A percentile compares a stretch with the other conserved stretches of the same genome.
These are phyloP conservation scores for Sphecodes monilicornis DNA, from an alignment of 2,888 invertebrate genomes.

Conservation along the genomic window DNA sequence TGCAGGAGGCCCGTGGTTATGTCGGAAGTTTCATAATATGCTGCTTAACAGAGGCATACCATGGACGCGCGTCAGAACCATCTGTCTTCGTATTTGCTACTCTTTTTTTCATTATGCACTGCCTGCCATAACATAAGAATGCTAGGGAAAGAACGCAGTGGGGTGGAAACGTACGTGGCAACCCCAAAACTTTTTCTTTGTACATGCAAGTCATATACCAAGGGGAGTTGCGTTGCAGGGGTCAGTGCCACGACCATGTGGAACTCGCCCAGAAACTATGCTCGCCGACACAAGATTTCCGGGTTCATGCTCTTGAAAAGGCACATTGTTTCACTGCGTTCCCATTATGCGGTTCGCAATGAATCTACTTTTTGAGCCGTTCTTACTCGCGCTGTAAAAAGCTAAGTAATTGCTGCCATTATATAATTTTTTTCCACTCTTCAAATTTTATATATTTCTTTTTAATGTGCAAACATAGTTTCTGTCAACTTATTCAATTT, in stretches of 20 bases:
- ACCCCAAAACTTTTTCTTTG: slow-evolving; percentile 68
- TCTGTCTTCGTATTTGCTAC: slow-evolving; percentile 68
- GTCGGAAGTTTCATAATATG: slow-evolving; percentile 51
- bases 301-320: slow-evolving; percentile 52
- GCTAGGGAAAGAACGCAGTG: slow-evolving; percentile 45
- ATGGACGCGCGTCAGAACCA: slow-evolving; percentile 53
- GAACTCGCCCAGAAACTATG: slow-evolving; percentile 51
- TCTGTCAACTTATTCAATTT: no score
- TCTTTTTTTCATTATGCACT: slow-evolving; percentile 63
- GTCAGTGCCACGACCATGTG: slow-evolving; percentile 70
- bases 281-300: slow-evolving; percentile 57
- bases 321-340: not conserved
- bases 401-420: not conserved
- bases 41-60: slow-evolving; percentile 49
- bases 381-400: not conserved
- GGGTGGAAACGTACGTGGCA: slow-evolving; percentile 61
- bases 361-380: not conserved
- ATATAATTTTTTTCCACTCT: not conserved
- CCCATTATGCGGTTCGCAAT: not conserved
- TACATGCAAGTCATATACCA: slow-evolving; percentile 66
- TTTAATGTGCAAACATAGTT: not conserved
- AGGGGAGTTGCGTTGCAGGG: slow-evolving; percentile 63
- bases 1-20: slow-evolving; percentile 23
- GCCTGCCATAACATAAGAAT: slow-evolving; percentile 63
- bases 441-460: not conserved